Percentiles rank a stretch among this genome's conserved stretches.
Conservation (phyloP, 2,888 invertebrate genomes). For the Pteria penguin region DNA sequence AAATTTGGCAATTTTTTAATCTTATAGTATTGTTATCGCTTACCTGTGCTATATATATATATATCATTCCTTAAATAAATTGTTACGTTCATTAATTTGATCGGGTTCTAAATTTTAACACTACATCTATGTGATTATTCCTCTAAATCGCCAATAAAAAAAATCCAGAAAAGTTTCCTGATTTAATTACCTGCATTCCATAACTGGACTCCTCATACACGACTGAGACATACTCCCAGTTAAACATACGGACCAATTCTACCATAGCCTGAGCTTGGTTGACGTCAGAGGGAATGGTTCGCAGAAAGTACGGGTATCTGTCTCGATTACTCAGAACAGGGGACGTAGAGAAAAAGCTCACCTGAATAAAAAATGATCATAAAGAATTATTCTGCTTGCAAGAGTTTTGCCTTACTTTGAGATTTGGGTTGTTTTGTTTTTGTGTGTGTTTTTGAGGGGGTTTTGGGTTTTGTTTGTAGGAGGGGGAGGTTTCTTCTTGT, state of each 20-base stretch:
- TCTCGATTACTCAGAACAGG: slow-evolving; percentile 96
- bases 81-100: no score
- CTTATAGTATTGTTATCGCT: no score
- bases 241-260: slow-evolving; percentile 91
- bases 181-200: slow-evolving; percentile 95
- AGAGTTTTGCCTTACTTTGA: no score
- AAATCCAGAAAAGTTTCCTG: not conserved
- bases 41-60: no score
- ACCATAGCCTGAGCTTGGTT: slow-evolving; percentile 96
- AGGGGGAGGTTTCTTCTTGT: no score
- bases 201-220: slow-evolving; percentile 98
- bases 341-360: slow-evolving; percentile 96
- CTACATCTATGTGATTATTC: not conserved
- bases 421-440: no score
- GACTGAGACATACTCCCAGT: slow-evolving; percentile 96
- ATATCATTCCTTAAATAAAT: no score
- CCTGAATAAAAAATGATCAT: no score
- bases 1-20: no score
- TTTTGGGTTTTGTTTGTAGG: no score
- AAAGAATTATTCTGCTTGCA: no score
- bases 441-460: no score
- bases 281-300: slow-evolving; percentile 96
- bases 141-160: not conserved
- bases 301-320: slow-evolving; percentile 94
- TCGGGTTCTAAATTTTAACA: not conserved